Evolutionary conservation across 2,888 invertebrate genomes (phyloP).

Genomic region (Drosophila buzzatii): DNA sequence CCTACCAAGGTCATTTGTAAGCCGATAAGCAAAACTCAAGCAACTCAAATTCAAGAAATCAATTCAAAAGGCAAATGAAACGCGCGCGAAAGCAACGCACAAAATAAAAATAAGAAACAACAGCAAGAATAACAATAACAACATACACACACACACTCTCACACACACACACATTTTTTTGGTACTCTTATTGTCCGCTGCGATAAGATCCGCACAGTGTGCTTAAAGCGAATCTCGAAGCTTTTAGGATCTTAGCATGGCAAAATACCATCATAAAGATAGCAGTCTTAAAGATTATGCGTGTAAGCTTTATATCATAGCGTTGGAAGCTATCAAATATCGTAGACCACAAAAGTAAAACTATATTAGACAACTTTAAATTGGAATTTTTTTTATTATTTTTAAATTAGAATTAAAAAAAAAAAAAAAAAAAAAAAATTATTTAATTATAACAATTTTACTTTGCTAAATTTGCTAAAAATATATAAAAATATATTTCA

Average conservation of each 20-base stretch:
- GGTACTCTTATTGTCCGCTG: slow-evolving; percentile 7
- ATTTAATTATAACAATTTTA: too few species aligned
- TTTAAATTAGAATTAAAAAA: too few species aligned
- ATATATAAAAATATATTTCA: too few species aligned
- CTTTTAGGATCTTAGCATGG: slow-evolving; percentile 45
- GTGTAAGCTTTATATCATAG: slow-evolving; percentile 31
- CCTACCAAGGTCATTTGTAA: slow-evolving; percentile 69
- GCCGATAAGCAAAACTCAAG: slow-evolving; percentile 48
- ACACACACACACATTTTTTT: slow-evolving; percentile 9
- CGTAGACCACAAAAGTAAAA: not conserved
- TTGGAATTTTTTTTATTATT: too few species aligned
- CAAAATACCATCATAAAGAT: slow-evolving; percentile 55
- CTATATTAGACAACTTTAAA: not conserved
- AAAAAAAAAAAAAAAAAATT: not conserved
- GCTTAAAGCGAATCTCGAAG: slow-evolving; percentile 25
- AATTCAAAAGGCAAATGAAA: slow-evolving; percentile 44
- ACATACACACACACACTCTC: too few species aligned
- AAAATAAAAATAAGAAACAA: slow-evolving; percentile 24
- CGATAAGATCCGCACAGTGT: slow-evolving; percentile 61
- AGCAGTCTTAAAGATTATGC: slow-evolving; percentile 18
- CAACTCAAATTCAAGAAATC: slow-evolving; percentile 10
- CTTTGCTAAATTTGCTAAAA: too few species aligned
- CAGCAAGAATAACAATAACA: not conserved
- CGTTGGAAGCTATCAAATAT: not conserved
- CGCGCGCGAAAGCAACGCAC: slow-evolving; percentile 23